Base-by-base conservation (phyloP, 2,797 vertebrate species). In the Cephalopachus bancanus region DNA sequence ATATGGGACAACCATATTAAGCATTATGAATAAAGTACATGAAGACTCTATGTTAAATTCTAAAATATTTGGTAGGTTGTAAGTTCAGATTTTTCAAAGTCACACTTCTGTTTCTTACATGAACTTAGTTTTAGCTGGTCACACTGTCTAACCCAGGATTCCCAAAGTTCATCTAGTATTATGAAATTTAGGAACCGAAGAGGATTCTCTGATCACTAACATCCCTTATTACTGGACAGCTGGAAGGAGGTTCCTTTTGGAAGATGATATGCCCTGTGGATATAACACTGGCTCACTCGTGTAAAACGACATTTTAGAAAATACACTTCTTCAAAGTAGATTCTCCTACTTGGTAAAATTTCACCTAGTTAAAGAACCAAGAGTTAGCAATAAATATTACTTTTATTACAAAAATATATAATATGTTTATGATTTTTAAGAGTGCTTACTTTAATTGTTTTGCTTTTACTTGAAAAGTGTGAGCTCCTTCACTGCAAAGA, bases 251-350 rank as follows among this genome's bases (percentile, higher is more conserved):
- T 81, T 60, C 10, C 28, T 37, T 0, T n/a, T 20, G 69, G 20
- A 75, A 3, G 7, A 4, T 57, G 9, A 92, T 53, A 78, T 2
- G 22, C 1, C 10, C 2, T 6, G 4, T 33, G 51, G 17, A 75
- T 49, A 5, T n/a, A 93, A 89, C 44, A 89, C 3, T 53, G 51
- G 74, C 11, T 67, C 20, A 83, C 17, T 9, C 33, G 83, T 37
- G 30, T 37, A 76, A 65, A 92, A 93, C 22, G 75, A 76, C 57
- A 91, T 67, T 71, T 86, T 83, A 76, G 30, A 62, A 93, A 80
- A 65, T 1, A 59, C 0, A 78, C 74, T 64, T 94, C 7, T 85
- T 64, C 2, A 74, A 14, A 55, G 24, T 55, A 59, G 33, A 55
- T 84, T 85, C 2, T 71, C 6, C 16, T 28, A 67, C 1, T 78